Conservation (phyloP, 2,888 invertebrate species). For the Auanema freiburgensis region DNA sequence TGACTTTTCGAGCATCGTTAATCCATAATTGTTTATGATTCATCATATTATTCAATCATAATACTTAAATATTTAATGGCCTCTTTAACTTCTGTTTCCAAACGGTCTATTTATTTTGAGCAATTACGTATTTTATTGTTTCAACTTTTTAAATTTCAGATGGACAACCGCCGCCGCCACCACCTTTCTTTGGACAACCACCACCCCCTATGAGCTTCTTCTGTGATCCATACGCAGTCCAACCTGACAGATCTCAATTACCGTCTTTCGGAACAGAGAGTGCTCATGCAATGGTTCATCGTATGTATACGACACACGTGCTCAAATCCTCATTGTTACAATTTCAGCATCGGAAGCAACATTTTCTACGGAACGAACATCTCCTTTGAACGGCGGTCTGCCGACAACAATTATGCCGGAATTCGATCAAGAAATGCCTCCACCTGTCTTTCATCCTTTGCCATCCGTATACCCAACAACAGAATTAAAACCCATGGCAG, state of each 20-base stretch:
- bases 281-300: conserved; percentile 14
- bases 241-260: conserved; percentile 8
- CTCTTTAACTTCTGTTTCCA: too few relatives aligned
- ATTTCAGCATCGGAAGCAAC: not conserved
- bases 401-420: conserved; percentile 6
- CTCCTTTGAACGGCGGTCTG: conserved; percentile 4
- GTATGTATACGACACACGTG: conserved; percentile 1
- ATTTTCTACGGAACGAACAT: not conserved
- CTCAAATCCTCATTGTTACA: not conserved
- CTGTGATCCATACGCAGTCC: conserved; percentile 34
- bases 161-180: conserved; percentile 12
- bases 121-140: not conserved
- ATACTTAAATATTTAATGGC: too few relatives aligned
- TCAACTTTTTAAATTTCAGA: conserved; percentile 12
- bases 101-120: too few relatives aligned
- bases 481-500: conserved; percentile 22
- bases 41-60: too few relatives aligned
- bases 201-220: conserved; percentile 31
- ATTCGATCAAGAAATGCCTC: conserved; percentile 2
- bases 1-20: too few relatives aligned
- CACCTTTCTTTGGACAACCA: conserved; percentile 16
- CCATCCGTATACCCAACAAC: conserved; percentile 18
- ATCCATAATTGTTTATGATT: too few relatives aligned
- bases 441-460: conserved; percentile 12
- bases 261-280: conserved; percentile 10